Evolutionary conservation across 2,797 vertebrate genomes (phyloP).

Genomic region (Taeniopygia guttata): DNA sequence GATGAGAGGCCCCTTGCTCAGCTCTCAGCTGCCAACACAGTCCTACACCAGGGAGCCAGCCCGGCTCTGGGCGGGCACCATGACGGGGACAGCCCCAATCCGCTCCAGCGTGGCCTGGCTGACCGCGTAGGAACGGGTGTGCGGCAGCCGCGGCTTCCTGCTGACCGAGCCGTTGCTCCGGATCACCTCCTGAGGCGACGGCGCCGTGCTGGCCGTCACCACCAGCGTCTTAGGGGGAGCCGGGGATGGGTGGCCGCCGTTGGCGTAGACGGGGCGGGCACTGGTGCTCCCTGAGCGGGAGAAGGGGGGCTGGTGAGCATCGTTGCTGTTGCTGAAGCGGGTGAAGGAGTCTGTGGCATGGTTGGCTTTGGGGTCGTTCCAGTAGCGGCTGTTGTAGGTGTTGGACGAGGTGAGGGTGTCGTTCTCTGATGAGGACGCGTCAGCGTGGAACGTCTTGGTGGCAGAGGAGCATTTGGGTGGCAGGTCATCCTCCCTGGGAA

Average conservation of each 20-base stretch:
- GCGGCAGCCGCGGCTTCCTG: constrained; percentile 81
- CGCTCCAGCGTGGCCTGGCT: constrained; percentile 93
- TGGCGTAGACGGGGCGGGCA: constrained; percentile 80
- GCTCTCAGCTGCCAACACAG: background rate
- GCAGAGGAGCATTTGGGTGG: constrained; percentile 89
- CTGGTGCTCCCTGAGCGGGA: constrained; percentile 75
- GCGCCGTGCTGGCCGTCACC: constrained; percentile 91
- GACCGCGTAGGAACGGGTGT: constrained; percentile 88
- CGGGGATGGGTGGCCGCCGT: constrained; percentile 85
- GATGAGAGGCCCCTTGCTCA: background rate
- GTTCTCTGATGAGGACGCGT: constrained; percentile 94
- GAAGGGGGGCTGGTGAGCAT: constrained; percentile 84
- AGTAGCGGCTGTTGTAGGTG: constrained; percentile 96
- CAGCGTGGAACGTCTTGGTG: constrained; percentile 90
- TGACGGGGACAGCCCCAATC: constrained; percentile 93
- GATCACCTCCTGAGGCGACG: constrained; percentile 82
- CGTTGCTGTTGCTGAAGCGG: constrained; percentile 84
- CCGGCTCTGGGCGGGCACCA: constrained; percentile 96
- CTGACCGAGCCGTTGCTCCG: constrained; percentile 88
- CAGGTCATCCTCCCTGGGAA: constrained; percentile 92
- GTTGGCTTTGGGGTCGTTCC: constrained; percentile 90
- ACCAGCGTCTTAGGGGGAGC: constrained; percentile 93
- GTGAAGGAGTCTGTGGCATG: constrained; percentile 87
- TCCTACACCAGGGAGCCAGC: constrained; percentile 91
- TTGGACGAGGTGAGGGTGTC: constrained; percentile 96